Evolutionary conservation across 2,888 invertebrate species (phyloP).

Genomic region (Drosophila mettleri): DNA sequence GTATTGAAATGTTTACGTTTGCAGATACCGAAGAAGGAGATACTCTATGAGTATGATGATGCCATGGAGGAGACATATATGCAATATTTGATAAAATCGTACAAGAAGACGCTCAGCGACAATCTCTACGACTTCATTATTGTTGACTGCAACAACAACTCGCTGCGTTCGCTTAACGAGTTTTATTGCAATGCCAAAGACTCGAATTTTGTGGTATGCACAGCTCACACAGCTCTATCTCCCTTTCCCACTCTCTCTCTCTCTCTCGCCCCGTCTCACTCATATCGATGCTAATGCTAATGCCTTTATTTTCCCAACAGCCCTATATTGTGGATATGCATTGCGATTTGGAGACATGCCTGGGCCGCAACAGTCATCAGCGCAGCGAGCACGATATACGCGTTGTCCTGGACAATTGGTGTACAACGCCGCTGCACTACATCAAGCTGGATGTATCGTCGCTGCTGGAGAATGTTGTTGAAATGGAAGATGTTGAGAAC

Average conservation of each 20-base stretch:
- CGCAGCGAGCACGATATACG: conserved; percentile 92
- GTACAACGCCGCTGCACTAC: conserved; percentile 92
- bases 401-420: conserved; percentile 90
- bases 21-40: conserved; percentile 86
- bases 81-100: conserved; percentile 93
- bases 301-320: conserved; percentile 85
- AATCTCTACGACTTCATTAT: conserved; percentile 97
- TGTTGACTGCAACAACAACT: conserved; percentile 95
- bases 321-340: conserved; percentile 96
- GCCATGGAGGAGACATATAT: conserved; percentile 93
- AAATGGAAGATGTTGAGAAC: conserved; percentile 91
- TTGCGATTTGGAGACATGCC: conserved; percentile 91
- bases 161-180: conserved; percentile 92
- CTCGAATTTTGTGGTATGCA: conserved; percentile 83
- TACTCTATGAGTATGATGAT: conserved; percentile 92
- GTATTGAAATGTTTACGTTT: not conserved
- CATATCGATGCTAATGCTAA: conserved; percentile 7
- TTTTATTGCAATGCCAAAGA: conserved; percentile 93
- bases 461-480: conserved; percentile 92
- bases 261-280: not conserved
- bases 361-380: conserved; percentile 93
- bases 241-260: not conserved
- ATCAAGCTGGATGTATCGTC: conserved; percentile 92
- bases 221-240: conserved; percentile 8
- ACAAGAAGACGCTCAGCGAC: conserved; percentile 95